Base-by-base conservation (phyloP, 2,113 vertebrate genomes). In the Nibea coibor region DNA sequence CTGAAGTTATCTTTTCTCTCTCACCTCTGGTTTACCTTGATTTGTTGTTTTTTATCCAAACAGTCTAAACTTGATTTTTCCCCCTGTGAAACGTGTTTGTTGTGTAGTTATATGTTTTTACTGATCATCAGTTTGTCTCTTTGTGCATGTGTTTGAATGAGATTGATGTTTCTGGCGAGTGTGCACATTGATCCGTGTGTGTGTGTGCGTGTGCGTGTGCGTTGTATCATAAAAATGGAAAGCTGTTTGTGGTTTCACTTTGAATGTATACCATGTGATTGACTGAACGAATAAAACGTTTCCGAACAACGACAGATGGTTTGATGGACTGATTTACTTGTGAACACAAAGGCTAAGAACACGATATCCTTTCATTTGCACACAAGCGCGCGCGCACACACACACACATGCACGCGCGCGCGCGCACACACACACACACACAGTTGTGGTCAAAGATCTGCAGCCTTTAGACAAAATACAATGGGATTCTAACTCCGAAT, bases 251-350 rank as follows among this genome's bases (percentile, higher is more conserved):
- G 72, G 50, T 85, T 82, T 81, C 11, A 51, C 70, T 89, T 62
- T 62, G 17, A 4, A 78, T 56, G 24, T 11, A 72, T 59, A 53
- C 19, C 11, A 73, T 73, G 66, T 88, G 54, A 62, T 24, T 83
- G 75, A 63, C 42, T 57, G 57, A 74, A 72, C 74, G 66, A 88
- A 92, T 71, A 57, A 82, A 87, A 42, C 12, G 31, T 86, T 84
- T 90, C 67, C 28, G 53, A 75, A 86, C 57, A 24, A 42, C 6
- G 24, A 87, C 83, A 77, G 68, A 74, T 82, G 78, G 79, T 35
- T 48, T 4, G 14, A 61, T 57, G 24, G 45, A 57, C 75, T n/a
- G 59, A 80, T 72, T 76, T 63, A 22, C 63, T 5, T 19, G 0
- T 10, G 10, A 8, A 12, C 45, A 43, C 66, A 43, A 50, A 65